Percentiles rank a stretch among this genome's conserved stretches.
Conservation (phyloP, 2,888 invertebrate species). For the Tigriopus californicus region DNA sequence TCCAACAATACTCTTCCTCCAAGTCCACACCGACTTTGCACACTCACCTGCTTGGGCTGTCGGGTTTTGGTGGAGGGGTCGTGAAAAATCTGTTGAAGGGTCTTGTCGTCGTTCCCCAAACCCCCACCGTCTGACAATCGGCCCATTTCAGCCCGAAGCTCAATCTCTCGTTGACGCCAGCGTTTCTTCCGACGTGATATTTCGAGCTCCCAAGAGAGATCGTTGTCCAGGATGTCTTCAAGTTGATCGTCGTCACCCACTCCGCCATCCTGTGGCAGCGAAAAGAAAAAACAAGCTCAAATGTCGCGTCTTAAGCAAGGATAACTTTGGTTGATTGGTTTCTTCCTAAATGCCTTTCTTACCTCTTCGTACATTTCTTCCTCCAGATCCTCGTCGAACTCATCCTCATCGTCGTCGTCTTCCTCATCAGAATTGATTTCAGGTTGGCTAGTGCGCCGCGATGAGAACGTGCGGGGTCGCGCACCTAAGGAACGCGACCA, state of each 20-base stretch:
- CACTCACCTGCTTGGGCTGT: neutral
- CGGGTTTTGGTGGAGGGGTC: neutral
- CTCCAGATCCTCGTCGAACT: conserved; percentile 17
- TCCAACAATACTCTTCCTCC: neutral
- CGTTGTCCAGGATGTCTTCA: conserved; percentile 10
- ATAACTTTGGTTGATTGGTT: neutral
- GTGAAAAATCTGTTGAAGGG: conserved; percentile 3
- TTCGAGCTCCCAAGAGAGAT: neutral
- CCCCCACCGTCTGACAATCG: conserved; percentile 19
- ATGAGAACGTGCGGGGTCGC: neutral
- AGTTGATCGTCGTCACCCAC: conserved; percentile 1
- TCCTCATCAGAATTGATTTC: too few species aligned
- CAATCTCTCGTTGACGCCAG: conserved; percentile 20
- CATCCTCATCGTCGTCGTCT: conserved; percentile 17
- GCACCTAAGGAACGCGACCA: too few species aligned
- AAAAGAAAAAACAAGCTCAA: too few species aligned
- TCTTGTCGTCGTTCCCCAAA: conserved; percentile 17
- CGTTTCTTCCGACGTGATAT: conserved; percentile 18
- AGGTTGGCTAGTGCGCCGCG: too few species aligned
- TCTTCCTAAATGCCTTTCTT: neutral
- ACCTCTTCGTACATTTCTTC: conserved; percentile 11
- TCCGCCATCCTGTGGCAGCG: neutral
- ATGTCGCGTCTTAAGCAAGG: too few species aligned
- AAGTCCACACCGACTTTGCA: too few species aligned
- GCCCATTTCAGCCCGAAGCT: conserved; percentile 18